Conservation (phyloP, 2,888 invertebrate species). For the Coleophora deauratella region DNA sequence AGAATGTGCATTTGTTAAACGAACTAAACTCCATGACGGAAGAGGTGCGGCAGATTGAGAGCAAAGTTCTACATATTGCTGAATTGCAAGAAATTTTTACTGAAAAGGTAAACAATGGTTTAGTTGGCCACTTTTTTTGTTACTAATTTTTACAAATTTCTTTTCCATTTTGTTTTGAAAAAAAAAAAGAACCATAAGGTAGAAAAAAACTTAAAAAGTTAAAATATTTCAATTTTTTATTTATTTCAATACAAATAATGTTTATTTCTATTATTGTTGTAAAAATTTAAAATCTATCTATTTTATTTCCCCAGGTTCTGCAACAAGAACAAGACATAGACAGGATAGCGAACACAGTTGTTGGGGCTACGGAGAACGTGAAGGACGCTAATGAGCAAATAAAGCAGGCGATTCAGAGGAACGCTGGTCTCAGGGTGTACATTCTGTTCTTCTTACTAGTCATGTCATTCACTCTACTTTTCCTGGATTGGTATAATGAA, state of each 20-base stretch:
- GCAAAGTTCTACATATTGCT: conserved; percentile 96
- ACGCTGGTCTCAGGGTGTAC: conserved; percentile 95
- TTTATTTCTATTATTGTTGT: too few species aligned
- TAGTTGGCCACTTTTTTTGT: not conserved
- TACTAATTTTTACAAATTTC: conserved; percentile 5
- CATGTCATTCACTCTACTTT: conserved; percentile 95
- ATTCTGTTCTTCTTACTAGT: conserved; percentile 96
- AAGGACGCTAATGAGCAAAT: conserved; percentile 98
- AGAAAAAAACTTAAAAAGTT: too few species aligned
- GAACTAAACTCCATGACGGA: conserved; percentile 91
- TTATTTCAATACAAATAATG: too few species aligned
- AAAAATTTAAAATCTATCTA: too few species aligned
- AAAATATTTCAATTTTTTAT: too few species aligned
- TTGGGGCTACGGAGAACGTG: conserved; percentile 95
- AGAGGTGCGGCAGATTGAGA: conserved; percentile 92
- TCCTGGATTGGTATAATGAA: conserved; percentile 99
- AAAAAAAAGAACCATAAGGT: too few species aligned
- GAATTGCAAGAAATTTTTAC: conserved; percentile 96
- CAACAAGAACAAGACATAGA: conserved; percentile 96
- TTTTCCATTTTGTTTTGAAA: too few species aligned
- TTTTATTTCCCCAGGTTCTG: conserved; percentile 74
- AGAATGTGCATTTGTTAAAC: conserved; percentile 90
- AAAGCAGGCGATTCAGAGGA: conserved; percentile 96
- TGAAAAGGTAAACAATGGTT: conserved; percentile 79
- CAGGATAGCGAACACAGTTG: conserved; percentile 88